These are phyloP conservation scores for Carassius auratus DNA, from an alignment of 2,113 vertebrate species.

Conservation along the genomic window DNA sequence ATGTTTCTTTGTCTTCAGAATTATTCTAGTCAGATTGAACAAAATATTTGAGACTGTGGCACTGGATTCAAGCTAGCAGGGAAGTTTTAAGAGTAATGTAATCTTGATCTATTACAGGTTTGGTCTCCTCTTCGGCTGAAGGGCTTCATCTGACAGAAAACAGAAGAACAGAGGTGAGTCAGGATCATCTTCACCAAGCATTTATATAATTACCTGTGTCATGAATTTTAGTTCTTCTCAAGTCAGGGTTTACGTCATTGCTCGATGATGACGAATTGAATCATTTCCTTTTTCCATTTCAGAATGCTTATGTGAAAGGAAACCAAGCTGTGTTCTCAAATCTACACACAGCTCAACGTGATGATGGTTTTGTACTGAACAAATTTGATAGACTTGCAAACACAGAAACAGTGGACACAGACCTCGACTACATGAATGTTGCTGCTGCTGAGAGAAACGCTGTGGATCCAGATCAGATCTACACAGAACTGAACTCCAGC, in stretches of 20 bases:
- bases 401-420: background rate
- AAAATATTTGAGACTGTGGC: background rate
- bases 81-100: background rate
- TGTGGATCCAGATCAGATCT: background rate
- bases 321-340: background rate
- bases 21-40: background rate
- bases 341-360: background rate
- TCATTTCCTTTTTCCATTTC: background rate
- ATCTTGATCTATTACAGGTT: background rate
- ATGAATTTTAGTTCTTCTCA: background rate
- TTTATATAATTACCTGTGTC: background rate
- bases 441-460: background rate
- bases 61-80: background rate
- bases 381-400: background rate
- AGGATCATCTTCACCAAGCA: background rate
- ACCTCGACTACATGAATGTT: background rate
- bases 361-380: background rate
- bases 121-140: background rate
- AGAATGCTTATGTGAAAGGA: constrained; percentile 12
- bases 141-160: background rate
- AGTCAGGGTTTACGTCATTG: background rate
- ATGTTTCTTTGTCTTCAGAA: background rate
- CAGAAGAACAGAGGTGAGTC: background rate
- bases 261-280: background rate
- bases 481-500: background rate